Evolutionary conservation across 2,888 invertebrate genomes (phyloP).

Genomic region (Trisateles emortualis): DNA sequence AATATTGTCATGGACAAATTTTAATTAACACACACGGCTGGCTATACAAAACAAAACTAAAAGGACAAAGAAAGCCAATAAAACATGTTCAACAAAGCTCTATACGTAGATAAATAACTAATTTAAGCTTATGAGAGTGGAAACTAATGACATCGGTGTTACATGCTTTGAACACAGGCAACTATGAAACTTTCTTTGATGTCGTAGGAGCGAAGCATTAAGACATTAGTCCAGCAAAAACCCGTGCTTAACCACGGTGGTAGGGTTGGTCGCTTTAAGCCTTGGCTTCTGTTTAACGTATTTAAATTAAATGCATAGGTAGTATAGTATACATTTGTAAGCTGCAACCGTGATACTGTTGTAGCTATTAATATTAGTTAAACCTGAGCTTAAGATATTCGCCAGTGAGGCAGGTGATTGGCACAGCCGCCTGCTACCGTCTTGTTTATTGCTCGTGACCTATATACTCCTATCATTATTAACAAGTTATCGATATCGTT

Average conservation of each 20-base stretch:
- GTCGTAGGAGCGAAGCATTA: conserved; percentile 19
- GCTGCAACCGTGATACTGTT: conserved; percentile 14
- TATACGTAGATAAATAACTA: neutral
- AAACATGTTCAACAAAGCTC: neutral
- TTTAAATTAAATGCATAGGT: conserved; percentile 13
- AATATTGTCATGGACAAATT: neutral
- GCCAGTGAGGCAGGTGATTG: conserved; percentile 33
- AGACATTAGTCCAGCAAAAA: conserved; percentile 30
- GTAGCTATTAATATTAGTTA: conserved; percentile 34
- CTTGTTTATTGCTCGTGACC: conserved; percentile 39
- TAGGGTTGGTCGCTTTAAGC: conserved; percentile 18
- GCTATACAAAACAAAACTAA: neutral
- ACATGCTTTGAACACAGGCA: conserved; percentile 10
- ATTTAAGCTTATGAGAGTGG: conserved; percentile 20
- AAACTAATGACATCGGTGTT: conserved; percentile 28
- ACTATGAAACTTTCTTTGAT: conserved; percentile 27
- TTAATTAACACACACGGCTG: neutral
- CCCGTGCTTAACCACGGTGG: conserved; percentile 19
- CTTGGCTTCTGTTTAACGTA: conserved; percentile 9
- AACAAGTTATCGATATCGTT: conserved; percentile 33
- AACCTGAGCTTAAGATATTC: conserved; percentile 41
- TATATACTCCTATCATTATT: conserved; percentile 21
- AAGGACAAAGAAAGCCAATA: neutral
- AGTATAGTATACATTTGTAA: conserved; percentile 15
- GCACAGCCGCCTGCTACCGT: conserved; percentile 28